Percentiles rank a stretch among this genome's conserved stretches.
phyloP scores from a whole-genome alignment of 1,140 invertebrate species.

The Lordiphosa mommai region DNA sequence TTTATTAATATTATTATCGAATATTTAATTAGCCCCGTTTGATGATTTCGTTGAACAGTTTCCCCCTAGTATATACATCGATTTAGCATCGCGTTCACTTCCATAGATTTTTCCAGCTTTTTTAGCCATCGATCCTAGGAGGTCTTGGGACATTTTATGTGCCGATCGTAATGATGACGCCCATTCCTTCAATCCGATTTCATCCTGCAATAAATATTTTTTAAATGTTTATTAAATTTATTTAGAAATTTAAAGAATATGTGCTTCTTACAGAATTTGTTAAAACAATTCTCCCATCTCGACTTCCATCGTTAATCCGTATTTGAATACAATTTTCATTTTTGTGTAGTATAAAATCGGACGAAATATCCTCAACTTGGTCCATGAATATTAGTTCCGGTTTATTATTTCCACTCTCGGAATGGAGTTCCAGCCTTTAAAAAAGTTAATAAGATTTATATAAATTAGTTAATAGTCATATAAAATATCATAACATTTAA shows the following conservation, averaged over 20 bases:
- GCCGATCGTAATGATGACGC: constrained; percentile 92
- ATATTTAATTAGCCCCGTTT: constrained; percentile 74
- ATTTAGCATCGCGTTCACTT: constrained; percentile 82
- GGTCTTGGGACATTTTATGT: constrained; percentile 94
- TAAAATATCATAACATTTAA: too few relatives aligned
- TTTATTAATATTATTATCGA: constrained; percentile 21
- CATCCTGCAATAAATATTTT: constrained; percentile 85
- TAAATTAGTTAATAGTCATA: neutral
- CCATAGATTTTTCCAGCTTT: constrained; percentile 98
- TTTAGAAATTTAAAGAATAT: neutral
- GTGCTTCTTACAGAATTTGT: constrained; percentile 90
- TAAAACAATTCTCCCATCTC: constrained; percentile 94
- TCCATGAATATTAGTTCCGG: constrained; percentile 98
- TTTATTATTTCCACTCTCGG: constrained; percentile 92
- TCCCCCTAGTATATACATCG: constrained; percentile 69
- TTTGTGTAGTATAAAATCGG: constrained; percentile 92
- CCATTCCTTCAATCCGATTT: constrained; percentile 98
- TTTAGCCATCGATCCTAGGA: constrained; percentile 95
- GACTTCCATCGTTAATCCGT: constrained; percentile 83
- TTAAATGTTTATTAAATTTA: neutral
- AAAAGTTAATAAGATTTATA: neutral
- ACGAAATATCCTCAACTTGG: constrained; percentile 92
- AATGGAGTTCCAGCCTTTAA: constrained; percentile 91
- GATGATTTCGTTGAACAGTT: constrained; percentile 70
- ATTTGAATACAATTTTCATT: constrained; percentile 97